A percentile compares a stretch with the other conserved stretches of the same genome.
Conservation (phyloP, 2,888 invertebrate species). For the Folsomia candida region DNA sequence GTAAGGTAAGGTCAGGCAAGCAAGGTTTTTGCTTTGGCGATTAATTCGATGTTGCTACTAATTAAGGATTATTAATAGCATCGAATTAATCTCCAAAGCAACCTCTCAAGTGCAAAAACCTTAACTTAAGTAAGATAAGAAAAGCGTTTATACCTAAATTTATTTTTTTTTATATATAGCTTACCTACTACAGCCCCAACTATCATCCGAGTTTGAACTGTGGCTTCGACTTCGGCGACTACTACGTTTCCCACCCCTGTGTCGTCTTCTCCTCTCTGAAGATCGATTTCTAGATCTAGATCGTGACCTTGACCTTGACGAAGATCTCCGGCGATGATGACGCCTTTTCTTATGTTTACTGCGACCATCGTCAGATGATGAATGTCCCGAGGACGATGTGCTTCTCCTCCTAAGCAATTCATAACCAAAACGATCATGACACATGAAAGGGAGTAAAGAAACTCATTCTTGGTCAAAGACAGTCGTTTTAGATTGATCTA, state of each 20-base stretch:
- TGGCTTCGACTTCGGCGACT: slow-evolving; percentile 21
- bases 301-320: slow-evolving; percentile 32
- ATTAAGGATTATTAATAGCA: too few relatives aligned
- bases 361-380: slow-evolving; percentile 21
- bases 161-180: too few relatives aligned
- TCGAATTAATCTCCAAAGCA: too few relatives aligned
- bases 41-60: too few relatives aligned
- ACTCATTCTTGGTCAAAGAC: too few relatives aligned
- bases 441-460: slow-evolving; percentile 4
- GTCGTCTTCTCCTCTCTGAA: slow-evolving; percentile 30
- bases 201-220: slow-evolving; percentile 34
- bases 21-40: too few relatives aligned
- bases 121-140: too few relatives aligned
- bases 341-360: slow-evolving; percentile 37
- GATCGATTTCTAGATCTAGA: slow-evolving; percentile 39
- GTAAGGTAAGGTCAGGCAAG: too few relatives aligned
- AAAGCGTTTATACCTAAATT: too few relatives aligned
- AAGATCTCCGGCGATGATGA: slow-evolving; percentile 33
- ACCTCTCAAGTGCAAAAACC: too few relatives aligned
- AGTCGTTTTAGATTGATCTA: too few relatives aligned
- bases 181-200: slow-evolving; percentile 9
- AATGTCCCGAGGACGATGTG: background rate
- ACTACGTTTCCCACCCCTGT: slow-evolving; percentile 8
- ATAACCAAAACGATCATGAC: slow-evolving; percentile 12
- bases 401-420: slow-evolving; percentile 15